Evolutionary conservation across 2,113 vertebrate genomes (phyloP), one percentile per base, ranked within the genome.

Genomic region (Turnix velox): DNA sequence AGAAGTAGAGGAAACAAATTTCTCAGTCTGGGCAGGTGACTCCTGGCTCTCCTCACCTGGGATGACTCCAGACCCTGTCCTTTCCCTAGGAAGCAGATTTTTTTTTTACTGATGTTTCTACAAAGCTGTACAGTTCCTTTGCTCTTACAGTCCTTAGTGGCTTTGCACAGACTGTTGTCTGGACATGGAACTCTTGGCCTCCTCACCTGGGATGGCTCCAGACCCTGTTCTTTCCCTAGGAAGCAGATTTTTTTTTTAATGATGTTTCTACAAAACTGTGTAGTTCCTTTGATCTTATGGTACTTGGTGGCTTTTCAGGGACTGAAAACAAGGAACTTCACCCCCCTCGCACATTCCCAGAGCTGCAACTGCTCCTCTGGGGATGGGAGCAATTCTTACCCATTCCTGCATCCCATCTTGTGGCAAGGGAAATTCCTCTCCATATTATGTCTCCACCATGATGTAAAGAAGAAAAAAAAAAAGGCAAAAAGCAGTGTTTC

Each of bases 361-460:
- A 24, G 22, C 9, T 4, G 1, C 4, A 1, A 31, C 23, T 13
- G 8, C 8, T 82, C 18, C 24, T 17, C 14, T 3, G 0, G 1
- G 59, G 39, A 27, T 1, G 2, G 14, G 37, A 66, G 12, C 5
- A 17, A 10, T 43, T 46, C 76, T 45, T 58, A 72, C 40, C n/a
- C 48, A 66, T 49, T 27, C 51, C 2, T 2, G 6, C 16, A 67
- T 14, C 27, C 40, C 15, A 30, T 4, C 6, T 73, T 37, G 31
- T 0, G 0, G 28, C 6, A 40, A 78, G 23, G 2, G 33, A 14
- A 78, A 74, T 62, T 84, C 46, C 63, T 82, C 43, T 4, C 31
- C 66, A 15, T 30, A 8, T 42, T 63, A 15, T 79, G 20, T 30
- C 75, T 75, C 15, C 2, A 12, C 6, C 7, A 39, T 20, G 33